Evolutionary conservation across 2,888 invertebrate species (phyloP).

Genomic region (Nezara viridula): DNA sequence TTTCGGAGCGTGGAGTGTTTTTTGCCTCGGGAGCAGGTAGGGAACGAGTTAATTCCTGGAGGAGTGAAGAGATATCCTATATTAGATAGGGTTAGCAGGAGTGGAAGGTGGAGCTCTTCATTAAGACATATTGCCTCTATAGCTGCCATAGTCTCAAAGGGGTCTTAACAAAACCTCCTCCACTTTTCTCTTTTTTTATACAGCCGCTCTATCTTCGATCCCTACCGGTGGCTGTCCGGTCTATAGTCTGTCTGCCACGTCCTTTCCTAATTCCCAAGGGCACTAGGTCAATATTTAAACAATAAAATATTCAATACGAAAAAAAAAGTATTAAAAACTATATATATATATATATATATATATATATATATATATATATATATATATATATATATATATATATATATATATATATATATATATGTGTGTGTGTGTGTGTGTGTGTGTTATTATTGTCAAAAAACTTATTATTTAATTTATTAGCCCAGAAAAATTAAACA

Average conservation of each 20-base stretch:
- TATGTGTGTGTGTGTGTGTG: no score
- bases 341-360: no score
- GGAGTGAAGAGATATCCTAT: constrained; percentile 9
- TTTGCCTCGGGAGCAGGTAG: not conserved
- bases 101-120: constrained; percentile 30
- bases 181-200: constrained; percentile 31
- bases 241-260: constrained; percentile 20
- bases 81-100: constrained; percentile 3
- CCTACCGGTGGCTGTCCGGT: not conserved
- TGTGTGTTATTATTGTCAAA: no score
- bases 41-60: not conserved
- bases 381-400: no score
- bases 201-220: constrained; percentile 39
- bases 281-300: not conserved
- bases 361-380: not conserved
- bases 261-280: not conserved
- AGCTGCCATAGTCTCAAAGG: constrained; percentile 38
- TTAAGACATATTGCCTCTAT: constrained; percentile 47
- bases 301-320: not conserved
- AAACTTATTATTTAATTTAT: no score
- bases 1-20: not conserved
- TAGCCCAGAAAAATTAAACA: no score
- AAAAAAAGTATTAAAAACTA: not conserved
- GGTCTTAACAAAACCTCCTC: constrained; percentile 37
- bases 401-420: no score